phyloP scores from a whole-genome alignment of 2,113 vertebrate species.

The Empidonax alnorum region DNA sequence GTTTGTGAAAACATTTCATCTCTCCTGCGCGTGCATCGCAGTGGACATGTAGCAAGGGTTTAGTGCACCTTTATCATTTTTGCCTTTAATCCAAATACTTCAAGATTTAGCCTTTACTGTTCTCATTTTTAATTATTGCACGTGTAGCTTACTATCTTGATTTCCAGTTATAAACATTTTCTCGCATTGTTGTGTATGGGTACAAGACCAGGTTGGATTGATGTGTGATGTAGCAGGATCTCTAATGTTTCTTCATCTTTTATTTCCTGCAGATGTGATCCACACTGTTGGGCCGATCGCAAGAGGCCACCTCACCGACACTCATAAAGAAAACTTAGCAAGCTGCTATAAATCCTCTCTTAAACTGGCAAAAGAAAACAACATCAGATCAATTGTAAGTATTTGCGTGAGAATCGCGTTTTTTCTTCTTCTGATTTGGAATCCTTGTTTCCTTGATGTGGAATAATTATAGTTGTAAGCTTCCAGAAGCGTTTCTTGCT shows the following conservation, averaged over 20 bases:
- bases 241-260: not conserved
- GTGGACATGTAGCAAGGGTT: accelerated
- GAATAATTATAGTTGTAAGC: not conserved
- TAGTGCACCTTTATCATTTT: not conserved
- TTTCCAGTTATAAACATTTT: not conserved
- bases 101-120: not conserved
- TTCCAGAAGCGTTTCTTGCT: not conserved
- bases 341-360: slow-evolving; percentile 94
- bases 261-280: slow-evolving; percentile 88
- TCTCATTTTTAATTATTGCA: not conserved
- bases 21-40: not conserved
- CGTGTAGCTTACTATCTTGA: not conserved
- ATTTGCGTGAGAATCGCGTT: not conserved
- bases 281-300: slow-evolving; percentile 96
- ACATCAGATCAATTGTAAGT: slow-evolving; percentile 94
- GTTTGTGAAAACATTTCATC: not conserved
- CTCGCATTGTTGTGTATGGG: not conserved
- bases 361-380: slow-evolving; percentile 87
- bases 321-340: slow-evolving; percentile 88
- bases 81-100: not conserved
- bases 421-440: not conserved
- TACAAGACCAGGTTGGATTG: not conserved
- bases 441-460: not conserved
- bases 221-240: accelerated
- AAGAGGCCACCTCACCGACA: slow-evolving; percentile 86